These are phyloP conservation scores for Oplegnathus fasciatus DNA, from an alignment of 2,113 vertebrate genomes.

Conservation along the genomic window DNA sequence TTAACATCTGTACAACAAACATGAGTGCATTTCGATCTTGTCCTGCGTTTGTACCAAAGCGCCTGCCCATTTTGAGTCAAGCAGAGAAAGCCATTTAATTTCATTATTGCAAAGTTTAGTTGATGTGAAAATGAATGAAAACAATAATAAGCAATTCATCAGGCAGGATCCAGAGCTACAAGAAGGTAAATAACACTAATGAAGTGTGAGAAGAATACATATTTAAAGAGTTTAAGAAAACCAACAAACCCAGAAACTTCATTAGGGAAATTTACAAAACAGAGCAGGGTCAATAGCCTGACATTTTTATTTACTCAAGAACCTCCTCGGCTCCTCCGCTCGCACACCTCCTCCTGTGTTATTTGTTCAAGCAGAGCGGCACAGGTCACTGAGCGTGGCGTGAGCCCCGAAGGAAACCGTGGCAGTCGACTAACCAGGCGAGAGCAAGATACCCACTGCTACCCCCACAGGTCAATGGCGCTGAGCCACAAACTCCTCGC, in stretches of 20 bases:
- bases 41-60: not conserved
- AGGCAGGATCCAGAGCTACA: rapidly evolving
- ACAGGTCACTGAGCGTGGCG: conserved; percentile 44
- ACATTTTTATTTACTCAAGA: conserved; percentile 15
- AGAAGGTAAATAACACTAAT: not conserved
- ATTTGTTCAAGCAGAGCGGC: conserved; percentile 11
- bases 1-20: not conserved
- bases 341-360: not conserved
- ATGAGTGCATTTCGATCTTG: not conserved
- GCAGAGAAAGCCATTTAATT: not conserved
- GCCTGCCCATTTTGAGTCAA: not conserved
- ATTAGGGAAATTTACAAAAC: not conserved
- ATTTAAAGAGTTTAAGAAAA: conserved; percentile 15
- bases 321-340: not conserved
- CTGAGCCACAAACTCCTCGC: conserved; percentile 32
- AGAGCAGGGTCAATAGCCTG: not conserved
- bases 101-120: not conserved
- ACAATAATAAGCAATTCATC: not conserved
- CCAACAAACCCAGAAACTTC: conserved; percentile 21
- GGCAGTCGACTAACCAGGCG: conserved; percentile 12
- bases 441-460: conserved; percentile 4
- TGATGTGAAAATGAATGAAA: not conserved
- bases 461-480: conserved; percentile 40
- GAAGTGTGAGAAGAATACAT: conserved; percentile 4
- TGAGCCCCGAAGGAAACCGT: conserved; percentile 4